Evolutionary conservation across 2,888 invertebrate genomes (phyloP), one percentile per base, ranked within the genome.

Genomic region (Zhengitettix transpicula): DNA sequence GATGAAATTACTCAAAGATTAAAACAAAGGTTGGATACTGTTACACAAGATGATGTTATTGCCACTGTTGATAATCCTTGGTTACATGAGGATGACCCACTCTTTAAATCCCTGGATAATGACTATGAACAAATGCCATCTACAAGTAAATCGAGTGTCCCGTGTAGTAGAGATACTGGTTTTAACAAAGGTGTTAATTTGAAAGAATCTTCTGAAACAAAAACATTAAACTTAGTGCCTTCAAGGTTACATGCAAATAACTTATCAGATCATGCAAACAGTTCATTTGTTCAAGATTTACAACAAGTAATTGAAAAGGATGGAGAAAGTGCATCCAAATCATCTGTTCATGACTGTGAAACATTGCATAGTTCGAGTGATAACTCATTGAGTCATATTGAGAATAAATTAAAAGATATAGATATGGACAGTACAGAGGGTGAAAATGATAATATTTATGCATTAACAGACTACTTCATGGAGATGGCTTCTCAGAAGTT

Each of bases 1-100:
- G 81, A 83, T 66, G 79, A 80, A 69, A 83, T 83, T 55, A 82
- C 81, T 1, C 77, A 80, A 68, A 74, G 82, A 59, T 69, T 82
- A 61, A 74, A 78, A 60, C 74, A 77, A 9, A 74, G 82, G 15
- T 69, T 83, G 44, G 75, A n/a, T 15, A 14, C 41, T 40, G 59
- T 61, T 28, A 57, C 57, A 15, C 52, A 53, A 10, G 61, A 59
- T 52, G 52, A 40, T n/a, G 5, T 28, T 40, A 16, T 12, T 40
- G 10, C 17, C 8, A 40, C 41, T 55, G n/a, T 53, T 3, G 54
- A 53, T 40, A 12, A 15, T 15, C n/a, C 16, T 11, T n/a, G 15
- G 17, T 11, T 40, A 40, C 17, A 15, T 7, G 55, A 40, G 12
- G 55, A n/a, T 55, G 55, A 40, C 40, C 54, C 54, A n/a, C 28